Conservation (phyloP, 2,113 vertebrate species). For the Turnix velox region DNA sequence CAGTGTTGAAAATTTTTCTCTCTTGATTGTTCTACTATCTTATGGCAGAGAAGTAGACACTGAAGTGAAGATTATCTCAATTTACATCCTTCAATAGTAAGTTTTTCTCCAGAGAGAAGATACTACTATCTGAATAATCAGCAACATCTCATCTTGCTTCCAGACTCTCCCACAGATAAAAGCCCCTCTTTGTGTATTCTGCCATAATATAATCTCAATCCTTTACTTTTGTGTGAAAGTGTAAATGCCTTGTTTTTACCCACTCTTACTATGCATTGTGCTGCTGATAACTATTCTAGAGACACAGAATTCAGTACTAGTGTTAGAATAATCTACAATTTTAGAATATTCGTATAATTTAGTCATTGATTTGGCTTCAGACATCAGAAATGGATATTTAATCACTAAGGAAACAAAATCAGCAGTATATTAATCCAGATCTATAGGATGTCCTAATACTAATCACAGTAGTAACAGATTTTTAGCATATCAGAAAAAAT, state of each 20-base stretch:
- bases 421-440: neutral
- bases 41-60: neutral
- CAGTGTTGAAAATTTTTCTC: neutral
- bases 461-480: neutral
- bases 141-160: neutral
- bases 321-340: neutral
- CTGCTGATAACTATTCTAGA: neutral
- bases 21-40: neutral
- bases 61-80: neutral
- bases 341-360: neutral
- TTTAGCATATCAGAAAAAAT: neutral
- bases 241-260: neutral
- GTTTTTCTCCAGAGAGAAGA: neutral
- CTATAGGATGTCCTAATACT: neutral
- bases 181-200: neutral
- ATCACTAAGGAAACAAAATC: neutral
- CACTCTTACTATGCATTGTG: neutral
- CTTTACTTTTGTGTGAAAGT: neutral
- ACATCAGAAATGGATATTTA: neutral
- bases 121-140: neutral
- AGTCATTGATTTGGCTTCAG: neutral
- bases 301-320: neutral
- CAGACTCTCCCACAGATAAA: neutral
- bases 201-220: neutral
- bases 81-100: neutral